Base-by-base conservation (phyloP, 2,113 vertebrate species). In the Hassar affinis region DNA sequence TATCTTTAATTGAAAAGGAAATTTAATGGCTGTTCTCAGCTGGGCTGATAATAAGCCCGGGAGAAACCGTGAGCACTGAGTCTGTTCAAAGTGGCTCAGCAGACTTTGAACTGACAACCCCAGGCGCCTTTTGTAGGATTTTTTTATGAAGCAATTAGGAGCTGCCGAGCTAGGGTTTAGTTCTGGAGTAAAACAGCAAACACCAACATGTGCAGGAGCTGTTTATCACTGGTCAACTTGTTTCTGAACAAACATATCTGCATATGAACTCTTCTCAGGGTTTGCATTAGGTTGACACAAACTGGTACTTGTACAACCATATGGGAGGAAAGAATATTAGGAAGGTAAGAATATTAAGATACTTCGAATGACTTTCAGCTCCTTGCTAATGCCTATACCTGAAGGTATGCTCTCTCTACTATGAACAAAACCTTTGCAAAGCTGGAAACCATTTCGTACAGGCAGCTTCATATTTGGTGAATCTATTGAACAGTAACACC, bases 1-100 rank as follows among this genome's bases (percentile, higher is more conserved):
- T 90, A 91, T 84, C 85, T 82, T 68, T 87, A 89, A 88, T 87
- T 85, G 86, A 88, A 88, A 88, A 86, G 84, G 38, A 75, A 86
- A 86, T 88, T 78, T 88, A 88, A 88, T 88, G 84, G 85, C 87
- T 84, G 85, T 81, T 87, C 85, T 88, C 82, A 61, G 51, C 80
- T 74, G 38, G 72, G 80, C 61, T 87, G 77, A 81, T 86, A 87
- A 89, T 82, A 84, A 81, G 72, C 61, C 75, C 35, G 6, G 84
- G 66, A 82, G 75, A 84, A 82, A 86, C 51, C 76, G 66, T 25
- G 82, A 56, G 45, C 20, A 10, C 52, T 71, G 47, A 18, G 54
- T 78, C 76, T 51, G 81, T 85, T 90, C 87, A 90, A 88, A 89
- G 80, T 52, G 27, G 72, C 66, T 84, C 54, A 64, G 79, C 51